A percentile compares a stretch with the other conserved stretches of the same genome.
phyloP scores from a whole-genome alignment of 2,113 vertebrate species.

The Pagrus major region DNA sequence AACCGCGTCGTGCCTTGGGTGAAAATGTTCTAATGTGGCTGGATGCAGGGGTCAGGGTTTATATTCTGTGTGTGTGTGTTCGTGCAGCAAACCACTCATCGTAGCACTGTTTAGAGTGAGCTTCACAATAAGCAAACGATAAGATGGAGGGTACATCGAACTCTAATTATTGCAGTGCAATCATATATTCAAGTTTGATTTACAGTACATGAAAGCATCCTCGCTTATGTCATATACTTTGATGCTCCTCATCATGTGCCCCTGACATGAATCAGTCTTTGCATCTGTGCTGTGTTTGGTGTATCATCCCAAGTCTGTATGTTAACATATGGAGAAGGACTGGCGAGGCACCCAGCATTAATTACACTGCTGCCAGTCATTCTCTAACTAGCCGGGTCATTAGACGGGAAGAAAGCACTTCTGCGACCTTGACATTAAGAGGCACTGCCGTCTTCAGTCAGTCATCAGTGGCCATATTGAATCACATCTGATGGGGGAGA shows the following conservation, averaged over 20 bases:
- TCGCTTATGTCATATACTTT: not conserved
- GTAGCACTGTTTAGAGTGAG: not conserved
- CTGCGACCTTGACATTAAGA: slow-evolving; percentile 29
- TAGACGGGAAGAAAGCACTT: slow-evolving; percentile 14
- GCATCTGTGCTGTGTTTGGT: not conserved
- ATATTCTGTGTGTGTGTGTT: not conserved
- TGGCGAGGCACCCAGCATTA: not conserved
- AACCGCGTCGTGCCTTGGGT: slow-evolving; percentile 25
- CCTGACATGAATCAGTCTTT: not conserved
- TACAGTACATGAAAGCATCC: not conserved
- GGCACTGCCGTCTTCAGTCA: slow-evolving; percentile 33
- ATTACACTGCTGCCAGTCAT: not conserved
- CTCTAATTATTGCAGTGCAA: not conserved
- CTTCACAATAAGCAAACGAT: slow-evolving; percentile 7
- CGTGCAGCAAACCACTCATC: not conserved
- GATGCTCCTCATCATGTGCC: not conserved
- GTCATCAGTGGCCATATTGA: slow-evolving; percentile 41
- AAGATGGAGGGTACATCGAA: not conserved
- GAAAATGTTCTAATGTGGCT: slow-evolving; percentile 26
- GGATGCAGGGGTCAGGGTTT: not conserved
- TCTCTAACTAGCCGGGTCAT: not conserved
- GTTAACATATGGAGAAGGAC: not conserved
- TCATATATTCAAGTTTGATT: not conserved
- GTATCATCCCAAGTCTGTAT: not conserved
- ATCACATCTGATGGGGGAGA: slow-evolving; percentile 57